These are phyloP conservation scores for Harmothoe impar DNA, from an alignment of 2,888 invertebrate genomes.

Conservation along the genomic window DNA sequence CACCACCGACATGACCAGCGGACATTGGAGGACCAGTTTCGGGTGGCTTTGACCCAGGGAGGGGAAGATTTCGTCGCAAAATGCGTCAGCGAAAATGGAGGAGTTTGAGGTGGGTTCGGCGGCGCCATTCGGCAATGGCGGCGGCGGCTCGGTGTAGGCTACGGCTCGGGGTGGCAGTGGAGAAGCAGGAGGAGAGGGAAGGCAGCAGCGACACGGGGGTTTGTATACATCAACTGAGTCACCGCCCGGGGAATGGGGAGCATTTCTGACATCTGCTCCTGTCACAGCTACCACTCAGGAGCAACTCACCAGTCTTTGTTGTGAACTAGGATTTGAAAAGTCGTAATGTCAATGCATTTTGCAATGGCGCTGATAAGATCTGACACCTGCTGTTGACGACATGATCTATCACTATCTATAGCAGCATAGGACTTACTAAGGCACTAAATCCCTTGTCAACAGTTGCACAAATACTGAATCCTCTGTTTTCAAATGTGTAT, in stretches of 20 bases:
- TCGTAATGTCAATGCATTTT: not conserved
- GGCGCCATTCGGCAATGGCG: slow-evolving; percentile 18
- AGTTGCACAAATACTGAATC: slow-evolving; percentile 1
- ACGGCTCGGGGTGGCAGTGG: not conserved
- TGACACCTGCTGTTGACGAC: not conserved
- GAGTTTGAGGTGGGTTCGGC: slow-evolving; percentile 35
- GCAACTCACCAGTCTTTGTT: not conserved
- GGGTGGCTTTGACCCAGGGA: not conserved
- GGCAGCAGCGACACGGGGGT: slow-evolving; percentile 1
- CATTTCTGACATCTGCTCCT: not conserved
- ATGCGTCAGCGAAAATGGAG: slow-evolving; percentile 21
- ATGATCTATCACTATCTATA: not conserved
- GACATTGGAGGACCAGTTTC: not conserved
- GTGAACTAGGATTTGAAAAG: not conserved
- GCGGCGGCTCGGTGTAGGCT: not conserved
- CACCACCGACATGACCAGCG: slow-evolving; percentile 6
- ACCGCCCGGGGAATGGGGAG: not conserved
- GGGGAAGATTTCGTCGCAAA: slow-evolving; percentile 41
- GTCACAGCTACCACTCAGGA: not conserved
- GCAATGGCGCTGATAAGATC: slow-evolving; percentile 7
- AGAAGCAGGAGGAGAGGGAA: not conserved
- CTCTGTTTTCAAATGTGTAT: not conserved
- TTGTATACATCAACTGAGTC: slow-evolving; percentile 12
- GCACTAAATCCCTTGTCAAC: not conserved
- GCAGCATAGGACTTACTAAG: not conserved